Evolutionary conservation across 2,888 invertebrate species (phyloP).

Genomic region (Mellilla xanthometata): DNA sequence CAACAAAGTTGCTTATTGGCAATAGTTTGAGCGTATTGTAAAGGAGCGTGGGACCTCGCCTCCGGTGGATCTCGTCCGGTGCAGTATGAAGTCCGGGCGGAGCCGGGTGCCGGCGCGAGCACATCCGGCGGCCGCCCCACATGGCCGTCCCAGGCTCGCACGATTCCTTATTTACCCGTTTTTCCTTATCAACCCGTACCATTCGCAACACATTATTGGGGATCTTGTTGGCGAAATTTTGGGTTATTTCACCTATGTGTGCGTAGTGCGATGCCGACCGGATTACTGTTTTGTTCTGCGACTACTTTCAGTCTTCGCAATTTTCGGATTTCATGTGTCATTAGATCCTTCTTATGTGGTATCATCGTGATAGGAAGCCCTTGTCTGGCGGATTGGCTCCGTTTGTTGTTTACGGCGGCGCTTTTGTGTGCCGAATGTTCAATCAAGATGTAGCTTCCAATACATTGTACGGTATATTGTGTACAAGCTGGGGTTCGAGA

Average conservation of each 20-base stretch:
- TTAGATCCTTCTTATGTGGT: conserved; percentile 43
- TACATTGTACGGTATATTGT: background rate
- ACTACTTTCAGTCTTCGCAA: conserved; percentile 49
- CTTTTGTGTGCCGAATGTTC: conserved; percentile 9
- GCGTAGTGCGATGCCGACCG: conserved; percentile 36
- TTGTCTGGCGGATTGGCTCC: conserved; percentile 16
- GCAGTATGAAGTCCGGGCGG: conserved; percentile 47
- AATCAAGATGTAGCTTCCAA: background rate
- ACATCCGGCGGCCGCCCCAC: conserved; percentile 54
- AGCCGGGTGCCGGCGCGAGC: conserved; percentile 47
- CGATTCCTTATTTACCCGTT: conserved; percentile 76
- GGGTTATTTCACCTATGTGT: conserved; percentile 52
- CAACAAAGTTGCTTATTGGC: conserved; percentile 35
- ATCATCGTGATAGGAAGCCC: conserved; percentile 32
- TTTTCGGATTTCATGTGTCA: conserved; percentile 48
- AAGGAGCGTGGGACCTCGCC: conserved; percentile 40
- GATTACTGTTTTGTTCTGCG: conserved; percentile 53
- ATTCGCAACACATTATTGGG: conserved; percentile 71
- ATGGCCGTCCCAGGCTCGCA: conserved; percentile 56
- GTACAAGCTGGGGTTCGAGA: background rate
- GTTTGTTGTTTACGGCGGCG: conserved; percentile 5
- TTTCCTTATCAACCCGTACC: conserved; percentile 76
- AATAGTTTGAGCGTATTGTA: conserved; percentile 48
- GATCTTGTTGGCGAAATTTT: conserved; percentile 65
- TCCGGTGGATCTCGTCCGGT: conserved; percentile 22